Base-by-base conservation (phyloP, 92 coral and sea anemone genomes). In the Epizoanthus ramosus region DNA sequence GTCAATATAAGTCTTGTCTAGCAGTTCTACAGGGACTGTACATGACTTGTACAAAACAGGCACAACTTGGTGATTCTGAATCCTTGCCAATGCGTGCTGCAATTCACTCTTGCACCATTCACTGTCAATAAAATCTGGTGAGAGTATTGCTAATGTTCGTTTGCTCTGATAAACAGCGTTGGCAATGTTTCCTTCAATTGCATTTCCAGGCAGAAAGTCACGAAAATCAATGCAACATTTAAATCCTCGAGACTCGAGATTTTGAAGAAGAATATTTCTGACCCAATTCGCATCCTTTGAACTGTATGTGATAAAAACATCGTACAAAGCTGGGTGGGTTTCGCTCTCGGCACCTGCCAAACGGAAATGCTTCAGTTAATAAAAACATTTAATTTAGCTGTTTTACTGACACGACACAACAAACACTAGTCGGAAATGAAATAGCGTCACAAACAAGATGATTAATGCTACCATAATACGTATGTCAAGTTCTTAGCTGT, bases 301-400 rank as follows among this genome's bases (percentile, higher is more conserved):
- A 73, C 97, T 93, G 83, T 88, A 95, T 58, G 97, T 91, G 64
- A 95, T 85, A 58, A 95, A 95, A 19, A 94, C 97, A 19, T 95
- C 98, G 64, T 93, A 93, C 14, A 47, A 61, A 3, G 83, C 17
- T 37, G 80, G 80, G 21, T 31, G 37, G 14, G 47, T 8, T 3
- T 73, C 70, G 22, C 28, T 57, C 6, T 39, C 39, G 10, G 12
- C 35, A 76, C 2, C 81, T 76, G 81, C 6, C 43, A 37, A 3
- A 37, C 43, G 3, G 6, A 37, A 28, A 6, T 37, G 43, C 43
- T 37, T 3, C 6, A 37, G 43, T 37, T 37, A 37, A 28, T 28
- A 28, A 28, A 28, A 28, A 28, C 31, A 28, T 28, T 28, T 28
- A 28, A 28, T 28, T 28, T 28, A 28, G 31, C 31, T 28, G 31